Conservation (phyloP, 2,888 invertebrate genomes). For the Drosophila antonietae region DNA sequence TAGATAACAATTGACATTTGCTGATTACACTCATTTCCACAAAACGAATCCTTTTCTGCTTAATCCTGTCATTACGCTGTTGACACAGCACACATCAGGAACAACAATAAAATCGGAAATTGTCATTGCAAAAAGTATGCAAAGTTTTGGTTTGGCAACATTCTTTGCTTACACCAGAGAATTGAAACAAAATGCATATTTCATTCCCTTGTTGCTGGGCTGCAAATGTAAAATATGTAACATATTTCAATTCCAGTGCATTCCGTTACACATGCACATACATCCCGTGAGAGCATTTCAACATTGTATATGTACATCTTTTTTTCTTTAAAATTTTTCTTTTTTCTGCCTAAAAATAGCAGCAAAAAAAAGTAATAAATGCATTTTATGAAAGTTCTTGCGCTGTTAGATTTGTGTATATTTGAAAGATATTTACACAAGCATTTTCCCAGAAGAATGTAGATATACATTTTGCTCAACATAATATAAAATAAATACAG, state of each 20-base stretch:
- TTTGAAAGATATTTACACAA: neutral
- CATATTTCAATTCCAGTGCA: slow-evolving; percentile 7
- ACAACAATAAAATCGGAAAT: neutral
- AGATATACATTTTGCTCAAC: neutral
- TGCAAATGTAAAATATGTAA: slow-evolving; percentile 3
- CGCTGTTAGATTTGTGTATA: slow-evolving; percentile 6
- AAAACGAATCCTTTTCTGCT: slow-evolving; percentile 25
- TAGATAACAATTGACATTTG: slow-evolving; percentile 28
- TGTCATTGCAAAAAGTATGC: slow-evolving; percentile 18
- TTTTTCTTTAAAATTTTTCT: neutral
- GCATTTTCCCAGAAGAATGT: neutral
- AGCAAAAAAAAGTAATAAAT: slow-evolving; percentile 1
- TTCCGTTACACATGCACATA: neutral
- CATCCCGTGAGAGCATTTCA: slow-evolving; percentile 3
- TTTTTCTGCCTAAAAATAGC: slow-evolving; percentile 10
- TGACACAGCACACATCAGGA: slow-evolving; percentile 10
- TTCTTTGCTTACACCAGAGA: slow-evolving; percentile 6
- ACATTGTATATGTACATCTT: neutral
- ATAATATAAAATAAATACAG: neutral
- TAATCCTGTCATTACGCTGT: slow-evolving; percentile 27
- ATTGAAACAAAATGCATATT: slow-evolving; percentile 4
- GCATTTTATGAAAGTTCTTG: slow-evolving; percentile 12
- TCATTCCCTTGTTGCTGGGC: slow-evolving; percentile 1
- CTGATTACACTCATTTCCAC: slow-evolving; percentile 15
- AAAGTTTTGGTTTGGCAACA: slow-evolving; percentile 9